Percentiles rank a stretch among this genome's conserved stretches.
These are phyloP conservation scores for Trematomus bernacchii DNA, from an alignment of 2,797 vertebrate genomes.

Conservation along the genomic window DNA sequence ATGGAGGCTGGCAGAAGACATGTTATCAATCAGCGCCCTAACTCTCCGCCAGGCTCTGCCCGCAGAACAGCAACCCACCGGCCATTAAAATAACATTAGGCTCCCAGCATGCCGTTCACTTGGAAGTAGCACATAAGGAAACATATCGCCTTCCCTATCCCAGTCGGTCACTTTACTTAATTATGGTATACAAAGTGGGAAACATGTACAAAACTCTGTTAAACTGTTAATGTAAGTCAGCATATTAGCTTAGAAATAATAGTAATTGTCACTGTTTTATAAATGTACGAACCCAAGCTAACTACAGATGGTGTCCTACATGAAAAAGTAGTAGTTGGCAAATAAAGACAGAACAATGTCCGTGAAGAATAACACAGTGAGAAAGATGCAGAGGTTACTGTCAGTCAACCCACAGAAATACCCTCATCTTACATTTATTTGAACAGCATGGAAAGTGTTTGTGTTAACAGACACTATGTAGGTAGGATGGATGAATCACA, in stretches of 20 bases:
- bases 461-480: neutral
- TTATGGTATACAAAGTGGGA: slow-evolving; percentile 13
- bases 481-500: neutral
- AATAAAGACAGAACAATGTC: neutral
- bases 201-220: neutral
- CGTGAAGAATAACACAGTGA: too few species aligned
- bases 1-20: slow-evolving; percentile 61
- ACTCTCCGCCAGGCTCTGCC: slow-evolving; percentile 38
- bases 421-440: too few species aligned
- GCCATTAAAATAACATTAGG: slow-evolving; percentile 82
- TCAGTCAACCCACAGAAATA: too few species aligned
- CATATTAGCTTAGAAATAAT: neutral
- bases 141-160: slow-evolving; percentile 16
- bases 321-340: neutral
- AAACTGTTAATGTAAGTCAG: neutral
- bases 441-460: too few species aligned
- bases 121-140: slow-evolving; percentile 16
- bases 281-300: neutral
- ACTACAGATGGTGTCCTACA: neutral
- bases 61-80: slow-evolving; percentile 59
- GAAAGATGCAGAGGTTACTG: too few species aligned
- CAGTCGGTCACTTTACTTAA: slow-evolving; percentile 1
- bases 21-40: slow-evolving; percentile 75
- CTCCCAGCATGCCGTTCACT: slow-evolving; percentile 71
- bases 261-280: neutral